phyloP scores from a whole-genome alignment of 1,140 invertebrate genomes.

The Teleogryllus occipitalis region DNA sequence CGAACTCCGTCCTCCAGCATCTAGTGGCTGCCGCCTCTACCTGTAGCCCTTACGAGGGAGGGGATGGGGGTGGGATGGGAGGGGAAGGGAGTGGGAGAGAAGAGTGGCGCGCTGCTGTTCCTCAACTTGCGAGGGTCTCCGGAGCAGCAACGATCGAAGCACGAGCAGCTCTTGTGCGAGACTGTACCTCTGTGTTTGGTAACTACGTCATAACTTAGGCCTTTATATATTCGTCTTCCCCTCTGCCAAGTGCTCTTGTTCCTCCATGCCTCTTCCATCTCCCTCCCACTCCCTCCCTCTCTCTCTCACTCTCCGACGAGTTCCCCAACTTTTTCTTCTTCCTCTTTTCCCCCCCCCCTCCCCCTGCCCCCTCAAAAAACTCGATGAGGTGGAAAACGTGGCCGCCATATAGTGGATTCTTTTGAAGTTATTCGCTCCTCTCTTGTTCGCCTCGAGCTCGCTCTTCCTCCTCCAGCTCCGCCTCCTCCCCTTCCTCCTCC shows the following conservation, averaged over 20 bases:
- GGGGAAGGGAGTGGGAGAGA: too few relatives aligned
- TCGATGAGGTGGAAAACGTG: slow-evolving; percentile 16
- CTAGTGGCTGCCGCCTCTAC: too few relatives aligned
- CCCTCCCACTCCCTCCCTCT: not conserved
- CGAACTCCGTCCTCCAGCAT: too few relatives aligned
- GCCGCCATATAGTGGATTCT: slow-evolving; percentile 16
- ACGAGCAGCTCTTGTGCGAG: not conserved
- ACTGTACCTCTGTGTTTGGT: not conserved
- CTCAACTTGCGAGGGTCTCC: too few relatives aligned
- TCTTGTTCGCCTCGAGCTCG: not conserved
- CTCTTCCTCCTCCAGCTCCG: not conserved
- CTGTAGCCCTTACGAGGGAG: too few relatives aligned
- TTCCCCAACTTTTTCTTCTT: not conserved
- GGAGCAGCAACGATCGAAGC: too few relatives aligned
- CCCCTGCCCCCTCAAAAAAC: not conserved
- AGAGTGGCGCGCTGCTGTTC: too few relatives aligned
- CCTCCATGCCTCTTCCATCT: not conserved
- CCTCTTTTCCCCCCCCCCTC: slow-evolving; percentile 8
- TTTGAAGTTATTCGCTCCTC: slow-evolving; percentile 15
- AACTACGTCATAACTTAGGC: slow-evolving; percentile 4
- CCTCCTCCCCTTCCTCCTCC: not conserved
- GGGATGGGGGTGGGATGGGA: too few relatives aligned
- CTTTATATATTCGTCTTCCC: slow-evolving; percentile 1
- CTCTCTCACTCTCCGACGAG: not conserved
- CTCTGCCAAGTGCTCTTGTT: not conserved